Evolutionary conservation across 2,797 vertebrate species (phyloP).

Genomic region (Acrocephalus scirpaceus): DNA sequence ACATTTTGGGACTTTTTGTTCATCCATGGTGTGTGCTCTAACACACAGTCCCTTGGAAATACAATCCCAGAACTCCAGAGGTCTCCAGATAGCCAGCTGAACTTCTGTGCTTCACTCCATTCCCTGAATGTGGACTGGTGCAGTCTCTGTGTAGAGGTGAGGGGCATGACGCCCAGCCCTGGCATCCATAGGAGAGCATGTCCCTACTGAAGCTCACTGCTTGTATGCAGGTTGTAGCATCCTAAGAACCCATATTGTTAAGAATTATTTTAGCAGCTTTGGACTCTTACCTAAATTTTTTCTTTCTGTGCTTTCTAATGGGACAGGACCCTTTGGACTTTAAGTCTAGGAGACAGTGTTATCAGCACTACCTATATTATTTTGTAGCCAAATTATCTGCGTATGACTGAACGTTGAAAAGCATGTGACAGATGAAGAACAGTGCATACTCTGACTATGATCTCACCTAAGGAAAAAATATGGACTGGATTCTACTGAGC

Average conservation of each 20-base stretch:
- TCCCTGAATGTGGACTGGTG: not conserved
- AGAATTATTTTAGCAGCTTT: not conserved
- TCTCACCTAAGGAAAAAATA: not conserved
- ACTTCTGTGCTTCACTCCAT: not conserved
- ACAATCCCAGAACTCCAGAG: not conserved
- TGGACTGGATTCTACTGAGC: not conserved
- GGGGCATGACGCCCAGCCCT: not conserved
- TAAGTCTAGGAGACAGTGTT: not conserved
- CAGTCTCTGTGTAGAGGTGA: not conserved
- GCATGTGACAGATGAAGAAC: not conserved
- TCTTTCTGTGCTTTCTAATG: not conserved
- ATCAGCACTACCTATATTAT: not conserved
- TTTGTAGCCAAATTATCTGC: not conserved
- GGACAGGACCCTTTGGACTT: not conserved
- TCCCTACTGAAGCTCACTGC: not conserved
- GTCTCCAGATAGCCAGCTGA: not conserved
- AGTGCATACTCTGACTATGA: not conserved
- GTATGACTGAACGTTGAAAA: not conserved
- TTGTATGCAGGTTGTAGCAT: not conserved
- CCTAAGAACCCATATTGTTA: not conserved
- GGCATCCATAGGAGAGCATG: accelerated
- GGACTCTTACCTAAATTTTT: not conserved
- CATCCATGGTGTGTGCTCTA: not conserved
- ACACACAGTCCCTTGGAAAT: not conserved
- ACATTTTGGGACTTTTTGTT: not conserved